Conservation (phyloP, 2,113 vertebrate species). For the Alouatta palliata region DNA sequence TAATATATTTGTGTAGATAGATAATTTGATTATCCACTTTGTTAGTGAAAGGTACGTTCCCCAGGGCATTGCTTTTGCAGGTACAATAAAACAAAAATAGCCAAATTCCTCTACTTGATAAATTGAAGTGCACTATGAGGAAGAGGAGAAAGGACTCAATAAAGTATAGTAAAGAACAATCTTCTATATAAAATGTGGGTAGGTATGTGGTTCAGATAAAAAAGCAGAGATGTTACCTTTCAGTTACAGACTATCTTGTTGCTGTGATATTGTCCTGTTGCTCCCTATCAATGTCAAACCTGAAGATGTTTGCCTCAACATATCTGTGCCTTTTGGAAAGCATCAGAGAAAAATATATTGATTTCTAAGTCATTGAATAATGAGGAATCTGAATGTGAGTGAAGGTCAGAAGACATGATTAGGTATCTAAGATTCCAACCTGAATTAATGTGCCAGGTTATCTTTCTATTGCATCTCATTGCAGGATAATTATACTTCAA, state of each 20-base stretch:
- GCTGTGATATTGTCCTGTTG: too few relatives aligned
- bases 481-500: neutral
- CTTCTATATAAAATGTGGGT: neutral
- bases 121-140: neutral
- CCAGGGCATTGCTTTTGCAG: neutral
- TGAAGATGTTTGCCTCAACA: accelerated
- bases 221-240: neutral
- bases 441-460: neutral
- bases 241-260: neutral
- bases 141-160: neutral
- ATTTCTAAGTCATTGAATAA: neutral
- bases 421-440: neutral
- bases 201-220: neutral
- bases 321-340: neutral
- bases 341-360: neutral
- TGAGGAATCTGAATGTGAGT: neutral
- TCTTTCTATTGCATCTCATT: neutral
- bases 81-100: neutral
- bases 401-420: neutral
- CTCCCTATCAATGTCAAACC: neutral
- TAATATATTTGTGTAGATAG: neutral
- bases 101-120: neutral
- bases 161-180: neutral
- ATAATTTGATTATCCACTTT: neutral
- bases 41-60: neutral